Percentiles rank a stretch among this genome's conserved stretches.
Conservation (phyloP, 2,113 vertebrate genomes). For the Trochalopteron elliotii region DNA sequence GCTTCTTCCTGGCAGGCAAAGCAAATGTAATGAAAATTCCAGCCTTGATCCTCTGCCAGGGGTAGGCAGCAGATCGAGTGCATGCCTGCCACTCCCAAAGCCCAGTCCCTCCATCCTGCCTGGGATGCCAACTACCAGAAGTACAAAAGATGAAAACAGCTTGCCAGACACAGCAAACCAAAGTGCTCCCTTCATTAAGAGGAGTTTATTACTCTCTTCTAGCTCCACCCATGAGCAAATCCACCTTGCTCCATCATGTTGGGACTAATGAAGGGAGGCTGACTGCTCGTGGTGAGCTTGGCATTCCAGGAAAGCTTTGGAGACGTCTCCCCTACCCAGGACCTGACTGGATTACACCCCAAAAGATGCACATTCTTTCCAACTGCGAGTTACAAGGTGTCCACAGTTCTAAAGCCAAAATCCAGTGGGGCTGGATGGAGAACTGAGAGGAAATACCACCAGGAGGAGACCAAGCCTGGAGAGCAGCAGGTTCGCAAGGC, state of each 20-base stretch:
- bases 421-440: background rate
- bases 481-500: background rate
- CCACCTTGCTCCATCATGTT: background rate
- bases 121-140: background rate
- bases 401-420: background rate
- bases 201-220: constrained; percentile 4
- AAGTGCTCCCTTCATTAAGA: constrained; percentile 8
- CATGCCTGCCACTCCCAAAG: constrained; percentile 49
- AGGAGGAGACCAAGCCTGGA: background rate
- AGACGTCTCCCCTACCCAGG: background rate
- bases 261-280: background rate
- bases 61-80: constrained; percentile 38
- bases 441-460: background rate
- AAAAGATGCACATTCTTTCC: background rate
- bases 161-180: constrained; percentile 35
- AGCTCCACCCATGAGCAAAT: constrained; percentile 20
- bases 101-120: constrained; percentile 15
- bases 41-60: constrained; percentile 54
- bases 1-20: constrained; percentile 53
- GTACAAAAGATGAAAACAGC: constrained; percentile 34
- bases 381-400: background rate
- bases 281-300: background rate
- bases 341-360: background rate
- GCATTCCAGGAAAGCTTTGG: background rate
- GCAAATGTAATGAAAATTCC: constrained; percentile 56